A percentile compares a stretch with the other conserved stretches of the same genome.
Conservation (phyloP, 2,888 invertebrate species). For the Lasioglossum calceatum region DNA sequence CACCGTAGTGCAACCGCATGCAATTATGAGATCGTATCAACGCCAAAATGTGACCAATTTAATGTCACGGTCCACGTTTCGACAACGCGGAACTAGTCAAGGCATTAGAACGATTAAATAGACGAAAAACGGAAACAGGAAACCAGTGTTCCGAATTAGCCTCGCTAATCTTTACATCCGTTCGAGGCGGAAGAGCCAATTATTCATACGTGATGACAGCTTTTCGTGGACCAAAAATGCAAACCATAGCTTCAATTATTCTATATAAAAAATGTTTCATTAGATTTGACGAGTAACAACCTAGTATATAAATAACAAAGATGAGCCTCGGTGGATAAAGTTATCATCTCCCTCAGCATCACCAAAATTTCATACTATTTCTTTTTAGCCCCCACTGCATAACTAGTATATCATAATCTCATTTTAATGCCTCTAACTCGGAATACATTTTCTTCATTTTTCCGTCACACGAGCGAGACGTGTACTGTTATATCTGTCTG, state of each 20-base stretch:
- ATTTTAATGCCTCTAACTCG: background rate
- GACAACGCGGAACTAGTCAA: constrained; percentile 23
- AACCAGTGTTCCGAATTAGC: background rate
- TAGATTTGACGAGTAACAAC: background rate
- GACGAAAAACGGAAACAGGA: background rate
- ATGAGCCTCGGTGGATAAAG: background rate
- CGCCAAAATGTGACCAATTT: constrained; percentile 43
- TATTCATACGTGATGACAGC: background rate
- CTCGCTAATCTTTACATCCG: background rate
- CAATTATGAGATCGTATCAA: constrained; percentile 50
- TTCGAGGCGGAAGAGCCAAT: background rate
- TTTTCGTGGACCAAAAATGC: background rate
- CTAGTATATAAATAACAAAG: background rate
- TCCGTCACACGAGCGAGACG: background rate
- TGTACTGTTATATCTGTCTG: background rate
- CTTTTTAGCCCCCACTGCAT: background rate
- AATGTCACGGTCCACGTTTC: constrained; percentile 8
- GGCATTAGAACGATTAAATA: background rate
- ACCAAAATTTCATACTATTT: background rate
- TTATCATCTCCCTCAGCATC: background rate
- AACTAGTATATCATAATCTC: background rate
- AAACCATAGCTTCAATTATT: background rate
- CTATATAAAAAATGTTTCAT: background rate
- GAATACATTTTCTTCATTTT: background rate
- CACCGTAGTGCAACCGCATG: constrained; percentile 22